Percentiles rank a stretch among this genome's conserved stretches.
Conservation (phyloP, 1,140 invertebrate genomes). For the Zaprionus taronus region DNA sequence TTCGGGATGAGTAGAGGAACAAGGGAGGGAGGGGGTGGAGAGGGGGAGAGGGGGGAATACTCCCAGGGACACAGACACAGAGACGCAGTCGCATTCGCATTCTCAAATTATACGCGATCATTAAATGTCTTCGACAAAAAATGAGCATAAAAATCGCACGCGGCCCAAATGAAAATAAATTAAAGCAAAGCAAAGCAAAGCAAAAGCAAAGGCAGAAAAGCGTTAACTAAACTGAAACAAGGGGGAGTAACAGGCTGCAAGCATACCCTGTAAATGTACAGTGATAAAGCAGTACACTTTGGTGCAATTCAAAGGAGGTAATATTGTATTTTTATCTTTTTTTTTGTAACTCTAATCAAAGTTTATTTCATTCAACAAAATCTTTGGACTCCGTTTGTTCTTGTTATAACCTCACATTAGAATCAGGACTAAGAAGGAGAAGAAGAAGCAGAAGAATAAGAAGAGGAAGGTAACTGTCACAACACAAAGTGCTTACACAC, state of each 20-base stretch:
- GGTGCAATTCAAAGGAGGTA: not conserved
- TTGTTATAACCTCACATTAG: no score
- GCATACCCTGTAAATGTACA: not conserved
- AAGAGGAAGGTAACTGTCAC: no score
- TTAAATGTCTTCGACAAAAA: constrained; percentile 84
- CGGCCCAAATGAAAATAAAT: constrained; percentile 80
- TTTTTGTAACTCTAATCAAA: no score
- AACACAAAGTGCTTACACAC: no score
- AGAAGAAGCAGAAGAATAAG: no score
- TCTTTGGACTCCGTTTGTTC: no score
- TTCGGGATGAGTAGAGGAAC: not conserved
- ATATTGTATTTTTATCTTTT: no score
- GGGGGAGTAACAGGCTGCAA: not conserved
- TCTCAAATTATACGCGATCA: constrained; percentile 83
- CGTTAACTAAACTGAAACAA: constrained; percentile 39
- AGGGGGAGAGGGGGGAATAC: constrained; percentile 3
- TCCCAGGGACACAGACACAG: constrained; percentile 19
- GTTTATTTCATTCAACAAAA: no score
- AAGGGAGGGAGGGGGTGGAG: not conserved
- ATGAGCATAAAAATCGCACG: constrained; percentile 81
- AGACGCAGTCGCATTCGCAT: constrained; percentile 53
- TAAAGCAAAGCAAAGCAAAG: constrained; percentile 63
- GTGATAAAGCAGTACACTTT: no score
- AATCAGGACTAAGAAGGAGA: no score
- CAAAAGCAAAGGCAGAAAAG: constrained; percentile 52